Evolutionary conservation across 2,113 vertebrate genomes (phyloP).

Genomic region (Synchiropus splendidus): DNA sequence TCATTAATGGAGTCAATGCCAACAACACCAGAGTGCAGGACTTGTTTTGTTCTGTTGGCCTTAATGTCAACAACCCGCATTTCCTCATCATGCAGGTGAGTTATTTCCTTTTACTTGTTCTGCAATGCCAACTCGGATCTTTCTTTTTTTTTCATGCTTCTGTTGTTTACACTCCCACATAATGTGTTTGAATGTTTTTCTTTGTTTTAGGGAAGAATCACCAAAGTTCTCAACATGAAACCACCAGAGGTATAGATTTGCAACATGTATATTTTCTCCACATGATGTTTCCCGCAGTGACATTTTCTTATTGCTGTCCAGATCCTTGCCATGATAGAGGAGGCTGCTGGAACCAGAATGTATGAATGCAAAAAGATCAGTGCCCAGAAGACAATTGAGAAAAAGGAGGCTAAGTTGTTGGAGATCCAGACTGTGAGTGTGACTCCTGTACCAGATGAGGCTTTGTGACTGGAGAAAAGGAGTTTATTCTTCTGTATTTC

Average conservation of each 20-base stretch:
- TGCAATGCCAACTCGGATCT: no score
- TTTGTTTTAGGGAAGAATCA: conserved; percentile 88
- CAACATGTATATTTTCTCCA: neutral
- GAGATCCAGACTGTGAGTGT: conserved; percentile 77
- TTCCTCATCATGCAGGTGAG: conserved; percentile 98
- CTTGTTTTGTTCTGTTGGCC: conserved; percentile 88
- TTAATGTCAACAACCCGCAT: conserved; percentile 97
- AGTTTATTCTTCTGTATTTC: neutral
- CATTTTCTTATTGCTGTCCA: conserved; percentile 29
- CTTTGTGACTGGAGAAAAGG: no score
- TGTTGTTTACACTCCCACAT: no score
- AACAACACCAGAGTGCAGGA: conserved; percentile 83
- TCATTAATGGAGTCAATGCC: conserved; percentile 88
- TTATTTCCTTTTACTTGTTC: neutral
- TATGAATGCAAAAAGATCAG: conserved; percentile 87
- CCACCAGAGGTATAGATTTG: conserved; percentile 82
- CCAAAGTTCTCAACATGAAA: conserved; percentile 97
- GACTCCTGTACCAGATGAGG: neutral
- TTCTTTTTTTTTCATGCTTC: neutral
- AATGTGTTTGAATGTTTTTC: neutral
- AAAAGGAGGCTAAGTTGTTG: conserved; percentile 87
- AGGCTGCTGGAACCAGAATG: conserved; percentile 94
- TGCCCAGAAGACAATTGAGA: conserved; percentile 90
- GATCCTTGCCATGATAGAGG: conserved; percentile 94
- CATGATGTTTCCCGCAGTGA: conserved; percentile 3